Base-by-base conservation (phyloP, 1,140 invertebrate genomes). In the Apis dorsata region DNA sequence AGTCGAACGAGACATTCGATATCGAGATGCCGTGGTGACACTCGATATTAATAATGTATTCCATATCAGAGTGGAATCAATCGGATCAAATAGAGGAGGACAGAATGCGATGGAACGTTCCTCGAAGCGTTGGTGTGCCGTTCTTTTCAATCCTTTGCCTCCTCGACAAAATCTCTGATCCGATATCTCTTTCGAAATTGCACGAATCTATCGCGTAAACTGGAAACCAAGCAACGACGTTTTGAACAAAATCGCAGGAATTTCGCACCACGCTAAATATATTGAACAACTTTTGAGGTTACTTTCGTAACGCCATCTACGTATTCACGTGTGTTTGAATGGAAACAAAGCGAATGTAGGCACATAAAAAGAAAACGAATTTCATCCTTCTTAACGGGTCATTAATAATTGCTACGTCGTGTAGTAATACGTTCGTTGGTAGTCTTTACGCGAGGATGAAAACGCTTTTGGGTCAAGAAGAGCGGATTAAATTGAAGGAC, bases 401-500 rank as follows among this genome's bases (percentile, higher is more conserved):
- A 57, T 79, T 83, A 71, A 78, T 78, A 79, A 70, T 79, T 55
- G n/a, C 7, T 34, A 17, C 34, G 5, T 10, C 49, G 76, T 55
- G 74, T 80, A 81, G 74, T 80, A 81, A 84, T 63, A 69, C 73
- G 72, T 79, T 74, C 79, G 51, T 65, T 24, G 24, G 12, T 71
- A 51, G 57, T 28, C 57, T 62, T 69, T 44, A 13, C 74, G 68
- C 62, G 69, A 79, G 28, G 82, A 79, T 66, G 69, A 17, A 75
- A 68, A 71, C 68, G 73, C 60, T 79, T 79, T 79, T 79, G 63
- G 84, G 87, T 88, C 86, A 84, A 88, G 84, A 81, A 81, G 84
- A 71, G 60, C 69, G 84, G 73, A 88, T 88, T 85, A 88, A 86
- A 85, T 85, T 83, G 80, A 88, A 88, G 86, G 79, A 70, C 86